These are phyloP conservation scores for Psettodes erumei DNA, from an alignment of 2,113 vertebrate species.

Conservation along the genomic window DNA sequence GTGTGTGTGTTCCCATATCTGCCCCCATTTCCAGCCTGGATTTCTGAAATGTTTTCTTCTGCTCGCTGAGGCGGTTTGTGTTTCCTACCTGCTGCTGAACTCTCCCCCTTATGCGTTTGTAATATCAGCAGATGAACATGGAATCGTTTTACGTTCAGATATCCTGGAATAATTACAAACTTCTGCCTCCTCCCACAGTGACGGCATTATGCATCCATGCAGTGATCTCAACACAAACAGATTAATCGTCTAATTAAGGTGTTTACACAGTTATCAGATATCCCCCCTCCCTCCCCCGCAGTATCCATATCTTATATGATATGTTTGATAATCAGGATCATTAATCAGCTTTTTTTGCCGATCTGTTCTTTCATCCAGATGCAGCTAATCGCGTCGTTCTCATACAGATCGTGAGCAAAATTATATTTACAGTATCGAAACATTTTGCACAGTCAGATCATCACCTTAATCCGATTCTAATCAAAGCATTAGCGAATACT, in stretches of 20 bases:
- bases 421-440: background rate
- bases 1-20: background rate
- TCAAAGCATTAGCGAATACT: background rate
- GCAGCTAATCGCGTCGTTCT: constrained; percentile 8
- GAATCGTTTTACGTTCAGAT: background rate
- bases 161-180: background rate
- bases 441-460: background rate
- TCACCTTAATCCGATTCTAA: constrained; percentile 6
- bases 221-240: background rate
- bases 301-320: background rate
- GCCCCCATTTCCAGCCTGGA: background rate
- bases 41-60: background rate
- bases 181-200: background rate
- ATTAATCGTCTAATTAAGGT: background rate
- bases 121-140: background rate
- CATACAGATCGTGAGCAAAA: background rate
- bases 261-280: background rate
- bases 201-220: background rate
- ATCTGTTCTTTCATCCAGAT: constrained; percentile 13
- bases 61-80: background rate
- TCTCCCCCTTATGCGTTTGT: too few relatives aligned
- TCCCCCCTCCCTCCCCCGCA: too few relatives aligned
- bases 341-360: background rate
- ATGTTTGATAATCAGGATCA: background rate
- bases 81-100: too few relatives aligned